Base-by-base conservation (phyloP, 2,113 vertebrate species). In the Neolamprologus caudopunctatus region DNA sequence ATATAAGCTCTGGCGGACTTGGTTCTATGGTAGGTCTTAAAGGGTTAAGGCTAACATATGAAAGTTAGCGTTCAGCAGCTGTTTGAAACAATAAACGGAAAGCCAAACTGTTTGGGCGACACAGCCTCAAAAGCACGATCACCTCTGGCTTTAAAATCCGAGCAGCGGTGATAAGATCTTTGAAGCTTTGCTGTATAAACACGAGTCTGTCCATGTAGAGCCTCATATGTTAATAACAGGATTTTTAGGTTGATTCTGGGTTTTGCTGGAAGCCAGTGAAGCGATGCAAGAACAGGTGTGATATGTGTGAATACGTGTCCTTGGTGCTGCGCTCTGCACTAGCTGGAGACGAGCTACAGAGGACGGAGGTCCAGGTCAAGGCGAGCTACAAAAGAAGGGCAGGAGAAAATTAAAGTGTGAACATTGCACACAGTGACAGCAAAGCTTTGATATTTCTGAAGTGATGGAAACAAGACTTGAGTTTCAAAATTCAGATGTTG, bases 101-200 rank as follows among this genome's bases (percentile, higher is more conserved):
- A 11, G 31, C 0, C 26, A 61, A 16, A 2, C 55, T 2, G 55
- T 16, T 57, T 57, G 24, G 55, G 24, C 1, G 13, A 28, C 24
- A 28, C 24, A 28, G 0, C 55, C 55, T 58, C 16, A 61, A 63
- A 63, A 63, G 2, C 58, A 63, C 17, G 9, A 63, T 35, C 58
- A 63, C 31, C 58, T 35, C 58, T 63, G 58, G 31, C 58, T 63
- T 63, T 12, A 35, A 35, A 63, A 63, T n/a, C 58, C 0, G 9
- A 63, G 17, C 3, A 63, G 31, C 1, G 4, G 31, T 63, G 31
- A 63, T 63, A 35, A n/a, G 58, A n/a, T 35, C 17, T 35, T 35
- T 0, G 2, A 11, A n/a, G 58, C 58, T 35, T 35, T 35, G 58
- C 31, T 35, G 6, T 35, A 63, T 35, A 11, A 35, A 33, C 31